Percentiles rank a stretch among this genome's conserved stretches.
Conservation (phyloP, 2,888 invertebrate species). For the Siphonodentalium dalli region DNA sequence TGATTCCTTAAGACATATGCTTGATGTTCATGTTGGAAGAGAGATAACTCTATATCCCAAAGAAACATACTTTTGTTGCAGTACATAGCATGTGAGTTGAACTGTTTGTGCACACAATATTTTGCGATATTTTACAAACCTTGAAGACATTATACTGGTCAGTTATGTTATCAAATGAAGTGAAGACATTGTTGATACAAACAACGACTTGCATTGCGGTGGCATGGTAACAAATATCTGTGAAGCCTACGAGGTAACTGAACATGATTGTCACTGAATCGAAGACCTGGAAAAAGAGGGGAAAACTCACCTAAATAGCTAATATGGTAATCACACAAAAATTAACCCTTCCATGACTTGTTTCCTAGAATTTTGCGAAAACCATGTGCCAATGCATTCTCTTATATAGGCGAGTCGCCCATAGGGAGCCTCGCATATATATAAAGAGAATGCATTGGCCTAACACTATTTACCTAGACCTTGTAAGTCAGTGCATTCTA, state of each 20-base stretch:
- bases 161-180: constrained; percentile 82
- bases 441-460: too few species aligned
- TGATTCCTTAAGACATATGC: too few species aligned
- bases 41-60: too few species aligned
- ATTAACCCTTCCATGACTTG: background rate
- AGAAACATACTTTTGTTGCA: too few species aligned
- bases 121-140: constrained; percentile 68
- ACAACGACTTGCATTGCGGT: constrained; percentile 81
- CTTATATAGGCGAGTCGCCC: too few species aligned
- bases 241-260: constrained; percentile 75
- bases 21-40: too few species aligned
- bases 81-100: too few species aligned
- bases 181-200: constrained; percentile 86
- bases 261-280: constrained; percentile 82
- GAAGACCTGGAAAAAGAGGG: constrained; percentile 71
- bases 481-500: too few species aligned
- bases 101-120: too few species aligned
- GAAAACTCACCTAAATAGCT: constrained; percentile 15
- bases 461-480: too few species aligned
- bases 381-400: background rate
- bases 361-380: background rate
- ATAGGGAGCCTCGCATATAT: too few species aligned
- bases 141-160: constrained; percentile 88
- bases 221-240: constrained; percentile 70
- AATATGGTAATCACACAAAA: constrained; percentile 3